Conservation (phyloP, 2,113 vertebrate genomes). For the Sturnus vulgaris region DNA sequence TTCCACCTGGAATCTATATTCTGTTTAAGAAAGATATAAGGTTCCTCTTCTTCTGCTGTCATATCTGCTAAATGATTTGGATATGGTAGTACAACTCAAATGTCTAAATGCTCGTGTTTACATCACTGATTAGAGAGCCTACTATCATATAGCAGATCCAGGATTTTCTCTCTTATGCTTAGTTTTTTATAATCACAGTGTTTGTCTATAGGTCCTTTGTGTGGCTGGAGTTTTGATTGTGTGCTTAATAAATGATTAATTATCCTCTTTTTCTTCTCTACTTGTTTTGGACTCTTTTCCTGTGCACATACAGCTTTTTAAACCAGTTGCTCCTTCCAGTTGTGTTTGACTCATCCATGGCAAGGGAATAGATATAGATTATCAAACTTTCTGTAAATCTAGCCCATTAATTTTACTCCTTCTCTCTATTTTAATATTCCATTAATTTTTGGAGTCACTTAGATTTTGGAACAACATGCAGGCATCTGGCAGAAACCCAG, state of each 20-base stretch:
- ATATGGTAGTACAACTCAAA: background rate
- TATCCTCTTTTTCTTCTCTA: background rate
- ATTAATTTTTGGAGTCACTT: constrained; percentile 7
- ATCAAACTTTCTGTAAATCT: background rate
- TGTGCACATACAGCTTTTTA: background rate
- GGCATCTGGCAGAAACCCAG: background rate
- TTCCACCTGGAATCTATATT: background rate
- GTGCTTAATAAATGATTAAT: constrained; percentile 9
- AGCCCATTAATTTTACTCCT: background rate
- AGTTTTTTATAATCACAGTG: background rate
- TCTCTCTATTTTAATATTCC: background rate
- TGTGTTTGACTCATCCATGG: background rate
- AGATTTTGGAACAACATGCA: background rate
- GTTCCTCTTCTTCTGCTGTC: background rate
- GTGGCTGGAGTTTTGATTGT: background rate
- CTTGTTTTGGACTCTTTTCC: background rate
- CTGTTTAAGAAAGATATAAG: background rate
- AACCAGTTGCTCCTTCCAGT: background rate
- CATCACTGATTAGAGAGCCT: background rate
- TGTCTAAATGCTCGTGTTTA: background rate
- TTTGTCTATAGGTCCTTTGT: background rate
- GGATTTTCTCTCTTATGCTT: background rate
- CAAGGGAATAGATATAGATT: background rate
- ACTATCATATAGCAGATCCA: background rate
- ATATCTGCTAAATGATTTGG: background rate